phyloP scores from a whole-genome alignment of 2,888 invertebrate genomes.

The Bombylius discolor region DNA sequence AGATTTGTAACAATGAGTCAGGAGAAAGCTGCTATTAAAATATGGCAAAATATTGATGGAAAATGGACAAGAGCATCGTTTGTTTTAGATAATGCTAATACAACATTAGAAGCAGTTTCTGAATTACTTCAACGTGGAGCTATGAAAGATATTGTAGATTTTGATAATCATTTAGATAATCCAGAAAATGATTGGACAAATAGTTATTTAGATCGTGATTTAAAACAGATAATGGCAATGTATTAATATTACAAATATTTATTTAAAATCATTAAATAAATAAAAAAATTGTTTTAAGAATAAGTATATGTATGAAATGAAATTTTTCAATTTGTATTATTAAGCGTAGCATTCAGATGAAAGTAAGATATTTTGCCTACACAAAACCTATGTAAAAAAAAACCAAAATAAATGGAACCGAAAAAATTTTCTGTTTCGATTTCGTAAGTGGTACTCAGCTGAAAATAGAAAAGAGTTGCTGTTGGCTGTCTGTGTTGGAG shows the following conservation, averaged over 20 bases:
- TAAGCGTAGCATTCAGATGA: no score
- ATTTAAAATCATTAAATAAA: no score
- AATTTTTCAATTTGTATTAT: no score
- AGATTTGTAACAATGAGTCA: slow-evolving; percentile 53
- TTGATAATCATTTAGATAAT: slow-evolving; percentile 94
- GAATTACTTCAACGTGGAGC: slow-evolving; percentile 57
- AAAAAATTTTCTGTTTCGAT: no score
- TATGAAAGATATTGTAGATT: slow-evolving; percentile 75
- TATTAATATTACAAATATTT: slow-evolving; percentile 19
- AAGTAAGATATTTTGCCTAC: no score
- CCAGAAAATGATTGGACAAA: slow-evolving; percentile 84
- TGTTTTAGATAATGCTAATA: slow-evolving; percentile 20
- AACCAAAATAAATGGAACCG: no score
- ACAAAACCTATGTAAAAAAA: no score
- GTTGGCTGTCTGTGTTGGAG: no score
- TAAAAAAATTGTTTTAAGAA: no score
- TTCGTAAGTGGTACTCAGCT: no score
- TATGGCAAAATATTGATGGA: slow-evolving; percentile 61
- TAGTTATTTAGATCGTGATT: slow-evolving; percentile 29
- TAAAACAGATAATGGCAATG: slow-evolving; percentile 31
- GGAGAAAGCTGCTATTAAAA: slow-evolving; percentile 54
- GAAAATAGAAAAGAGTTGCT: no score
- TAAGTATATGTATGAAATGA: no score
- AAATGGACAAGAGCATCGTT: slow-evolving; percentile 53
- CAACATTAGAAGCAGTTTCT: slow-evolving; percentile 50